A percentile compares a stretch with the other conserved stretches of the same genome.
These are phyloP conservation scores for Cataglyphis rosenhaueri DNA, from an alignment of 2,888 invertebrate genomes.

Conservation along the genomic window DNA sequence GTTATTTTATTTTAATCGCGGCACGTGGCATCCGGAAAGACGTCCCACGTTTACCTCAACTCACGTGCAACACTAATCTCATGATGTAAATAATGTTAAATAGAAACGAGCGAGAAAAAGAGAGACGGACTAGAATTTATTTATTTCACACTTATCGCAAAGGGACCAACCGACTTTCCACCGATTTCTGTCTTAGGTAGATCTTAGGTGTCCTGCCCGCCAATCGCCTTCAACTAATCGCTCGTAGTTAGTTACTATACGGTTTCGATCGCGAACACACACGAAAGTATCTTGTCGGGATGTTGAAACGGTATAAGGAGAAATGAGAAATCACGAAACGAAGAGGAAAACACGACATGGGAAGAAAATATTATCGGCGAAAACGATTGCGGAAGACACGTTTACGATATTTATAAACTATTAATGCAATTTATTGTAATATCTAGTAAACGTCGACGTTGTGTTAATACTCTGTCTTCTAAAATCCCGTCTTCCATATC, in stretches of 20 bases:
- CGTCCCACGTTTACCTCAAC: conserved; percentile 72
- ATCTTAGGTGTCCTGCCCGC: conserved; percentile 83
- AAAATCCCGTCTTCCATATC: conserved; percentile 63
- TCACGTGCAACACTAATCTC: conserved; percentile 69
- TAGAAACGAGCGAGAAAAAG: conserved; percentile 74
- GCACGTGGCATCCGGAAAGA: conserved; percentile 64
- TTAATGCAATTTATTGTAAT: conserved; percentile 17
- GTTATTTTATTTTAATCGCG: conserved; percentile 63
- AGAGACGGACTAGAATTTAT: conserved; percentile 80
- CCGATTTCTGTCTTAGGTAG: conserved; percentile 85
- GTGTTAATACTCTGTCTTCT: conserved; percentile 62
- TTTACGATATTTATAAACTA: conserved; percentile 33
- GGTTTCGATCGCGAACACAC: conserved; percentile 48
- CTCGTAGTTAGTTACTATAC: conserved; percentile 55
- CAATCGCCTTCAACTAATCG: conserved; percentile 80
- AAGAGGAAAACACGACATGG: conserved; percentile 47
- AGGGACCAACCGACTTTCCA: conserved; percentile 85
- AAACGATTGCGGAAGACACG: conserved; percentile 46
- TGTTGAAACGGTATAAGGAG: conserved; percentile 16
- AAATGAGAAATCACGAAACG: conserved; percentile 27
- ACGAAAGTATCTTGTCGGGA: conserved; percentile 46
- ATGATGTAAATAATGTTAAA: conserved; percentile 80
- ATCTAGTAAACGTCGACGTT: conserved; percentile 51
- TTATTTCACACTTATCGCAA: conserved; percentile 83
- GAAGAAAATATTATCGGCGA: conserved; percentile 63